Conservation (phyloP, 2,888 invertebrate genomes). For the Amphiduros pacificus region DNA sequence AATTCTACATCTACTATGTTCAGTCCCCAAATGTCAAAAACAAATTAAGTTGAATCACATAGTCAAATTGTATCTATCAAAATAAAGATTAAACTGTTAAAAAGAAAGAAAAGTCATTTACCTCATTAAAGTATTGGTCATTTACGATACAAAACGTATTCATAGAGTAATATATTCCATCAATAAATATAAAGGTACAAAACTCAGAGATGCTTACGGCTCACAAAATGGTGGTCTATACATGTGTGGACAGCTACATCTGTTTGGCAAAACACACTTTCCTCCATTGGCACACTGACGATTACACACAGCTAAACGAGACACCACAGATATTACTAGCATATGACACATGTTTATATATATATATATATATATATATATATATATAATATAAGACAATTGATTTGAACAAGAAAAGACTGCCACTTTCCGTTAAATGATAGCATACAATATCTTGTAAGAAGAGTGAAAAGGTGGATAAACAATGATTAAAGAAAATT, state of each 20-base stretch:
- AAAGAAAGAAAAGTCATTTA: no score
- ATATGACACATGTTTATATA: background rate
- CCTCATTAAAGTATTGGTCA: no score
- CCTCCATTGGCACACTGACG: constrained; percentile 82
- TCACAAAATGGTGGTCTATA: constrained; percentile 45
- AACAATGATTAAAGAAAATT: no score
- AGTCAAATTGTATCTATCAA: no score
- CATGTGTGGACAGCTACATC: constrained; percentile 73
- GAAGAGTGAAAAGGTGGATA: background rate
- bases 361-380: background rate
- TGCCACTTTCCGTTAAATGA: background rate
- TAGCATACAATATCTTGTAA: background rate
- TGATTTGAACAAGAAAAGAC: background rate
- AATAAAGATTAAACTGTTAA: no score
- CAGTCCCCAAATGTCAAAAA: no score
- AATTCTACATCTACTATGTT: no score
- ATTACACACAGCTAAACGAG: constrained; percentile 71
- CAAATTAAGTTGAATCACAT: no score
- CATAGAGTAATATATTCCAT: no score
- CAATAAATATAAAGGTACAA: no score
- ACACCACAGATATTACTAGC: background rate
- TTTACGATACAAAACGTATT: no score
- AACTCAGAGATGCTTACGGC: no score
- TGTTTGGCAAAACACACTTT: constrained; percentile 74
- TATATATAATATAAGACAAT: background rate